phyloP scores from a whole-genome alignment of 2,797 vertebrate species.

The Sebastes hopkinsi region DNA sequence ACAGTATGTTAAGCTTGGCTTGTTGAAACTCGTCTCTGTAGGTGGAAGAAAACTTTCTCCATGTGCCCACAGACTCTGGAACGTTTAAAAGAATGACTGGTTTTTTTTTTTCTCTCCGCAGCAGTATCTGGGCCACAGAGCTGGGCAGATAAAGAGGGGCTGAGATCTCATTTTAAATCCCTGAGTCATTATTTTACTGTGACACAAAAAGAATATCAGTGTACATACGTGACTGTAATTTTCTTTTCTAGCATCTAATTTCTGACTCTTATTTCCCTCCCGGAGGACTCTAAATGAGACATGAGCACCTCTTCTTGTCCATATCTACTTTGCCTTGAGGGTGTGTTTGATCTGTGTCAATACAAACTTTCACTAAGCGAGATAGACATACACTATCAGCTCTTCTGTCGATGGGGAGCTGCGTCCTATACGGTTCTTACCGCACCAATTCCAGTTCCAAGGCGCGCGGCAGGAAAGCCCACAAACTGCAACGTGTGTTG shows the following conservation, averaged over 20 bases:
- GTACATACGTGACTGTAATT: slow-evolving; percentile 77
- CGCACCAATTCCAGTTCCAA: slow-evolving; percentile 13
- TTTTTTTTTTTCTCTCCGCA: slow-evolving; percentile 34
- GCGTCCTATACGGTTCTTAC: slow-evolving; percentile 18
- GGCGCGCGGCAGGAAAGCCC: slow-evolving; percentile 26
- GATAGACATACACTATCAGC: slow-evolving; percentile 39
- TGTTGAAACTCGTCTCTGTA: slow-evolving; percentile 60
- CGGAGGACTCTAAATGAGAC: slow-evolving; percentile 67
- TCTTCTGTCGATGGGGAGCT: slow-evolving; percentile 42
- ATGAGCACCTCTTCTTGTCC: slow-evolving; percentile 51
- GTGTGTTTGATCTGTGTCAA: slow-evolving; percentile 66
- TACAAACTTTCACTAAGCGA: slow-evolving; percentile 58
- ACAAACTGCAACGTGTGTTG: slow-evolving; percentile 37
- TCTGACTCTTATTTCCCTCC: slow-evolving; percentile 64
- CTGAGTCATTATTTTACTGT: slow-evolving; percentile 71
- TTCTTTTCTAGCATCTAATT: slow-evolving; percentile 71
- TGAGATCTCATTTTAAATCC: slow-evolving; percentile 65
- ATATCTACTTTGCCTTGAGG: slow-evolving; percentile 75
- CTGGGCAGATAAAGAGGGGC: slow-evolving; percentile 68
- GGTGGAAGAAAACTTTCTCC: slow-evolving; percentile 69
- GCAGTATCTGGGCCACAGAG: slow-evolving; percentile 62
- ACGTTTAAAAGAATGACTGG: slow-evolving; percentile 54
- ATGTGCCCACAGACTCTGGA: slow-evolving; percentile 65
- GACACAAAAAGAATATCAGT: slow-evolving; percentile 76
- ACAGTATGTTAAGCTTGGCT: slow-evolving; percentile 46